phyloP scores from a whole-genome alignment of 2,888 invertebrate genomes.

The Muscina levida region DNA sequence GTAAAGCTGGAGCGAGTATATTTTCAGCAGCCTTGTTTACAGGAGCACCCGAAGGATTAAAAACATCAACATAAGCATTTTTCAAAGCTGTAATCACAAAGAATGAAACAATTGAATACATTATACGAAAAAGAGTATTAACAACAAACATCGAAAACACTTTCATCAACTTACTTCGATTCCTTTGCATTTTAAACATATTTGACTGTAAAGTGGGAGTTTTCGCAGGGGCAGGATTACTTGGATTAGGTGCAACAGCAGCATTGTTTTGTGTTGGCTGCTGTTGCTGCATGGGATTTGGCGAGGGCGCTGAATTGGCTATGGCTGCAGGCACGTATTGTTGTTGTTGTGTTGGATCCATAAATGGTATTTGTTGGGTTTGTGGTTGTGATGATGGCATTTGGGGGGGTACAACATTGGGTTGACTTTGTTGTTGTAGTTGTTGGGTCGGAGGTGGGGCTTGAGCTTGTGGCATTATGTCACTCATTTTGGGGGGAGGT shows the following conservation, averaged over 20 bases:
- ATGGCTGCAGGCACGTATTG: slow-evolving; percentile 55
- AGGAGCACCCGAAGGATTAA: slow-evolving; percentile 85
- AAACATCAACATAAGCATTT: slow-evolving; percentile 94
- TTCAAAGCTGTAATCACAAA: slow-evolving; percentile 84
- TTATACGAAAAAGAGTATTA: background rate
- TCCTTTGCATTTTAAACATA: slow-evolving; percentile 90
- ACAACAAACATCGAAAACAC: background rate
- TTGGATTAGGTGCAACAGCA: slow-evolving; percentile 57
- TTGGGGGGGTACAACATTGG: slow-evolving; percentile 52
- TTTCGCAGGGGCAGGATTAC: slow-evolving; percentile 68
- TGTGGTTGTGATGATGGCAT: slow-evolving; percentile 47
- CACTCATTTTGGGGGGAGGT: slow-evolving; percentile 87
- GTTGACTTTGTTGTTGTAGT: slow-evolving; percentile 48
- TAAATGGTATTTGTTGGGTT: slow-evolving; percentile 57
- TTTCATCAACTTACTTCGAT: slow-evolving; percentile 83
- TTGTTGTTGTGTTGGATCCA: slow-evolving; percentile 60
- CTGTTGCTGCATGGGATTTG: slow-evolving; percentile 56
- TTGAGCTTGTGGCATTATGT: slow-evolving; percentile 75
- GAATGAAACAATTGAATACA: slow-evolving; percentile 30
- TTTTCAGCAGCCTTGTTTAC: slow-evolving; percentile 75
- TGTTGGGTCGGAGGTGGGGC: slow-evolving; percentile 58
- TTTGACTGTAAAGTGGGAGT: slow-evolving; percentile 82
- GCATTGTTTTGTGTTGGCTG: slow-evolving; percentile 54
- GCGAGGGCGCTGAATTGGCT: slow-evolving; percentile 55
- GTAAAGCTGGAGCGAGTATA: slow-evolving; percentile 78